These are phyloP conservation scores for Drosophila pectinifera DNA, from an alignment of 1,140 invertebrate species.

Conservation along the genomic window DNA sequence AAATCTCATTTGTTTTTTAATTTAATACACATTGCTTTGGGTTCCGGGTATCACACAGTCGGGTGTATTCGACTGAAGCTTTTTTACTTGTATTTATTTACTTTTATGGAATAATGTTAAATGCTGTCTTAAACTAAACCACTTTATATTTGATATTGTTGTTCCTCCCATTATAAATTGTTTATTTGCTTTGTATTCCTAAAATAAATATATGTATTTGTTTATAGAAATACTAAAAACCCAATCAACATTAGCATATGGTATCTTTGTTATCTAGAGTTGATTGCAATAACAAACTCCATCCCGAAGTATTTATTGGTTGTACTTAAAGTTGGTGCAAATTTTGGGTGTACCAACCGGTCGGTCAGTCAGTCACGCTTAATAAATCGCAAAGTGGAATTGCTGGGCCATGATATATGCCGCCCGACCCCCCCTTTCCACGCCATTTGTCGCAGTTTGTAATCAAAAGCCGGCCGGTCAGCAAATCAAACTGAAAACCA, in stretches of 20 bases:
- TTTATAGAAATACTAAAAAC: not conserved
- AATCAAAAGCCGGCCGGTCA: constrained; percentile 80
- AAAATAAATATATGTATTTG: not conserved
- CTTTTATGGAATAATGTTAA: too few species aligned
- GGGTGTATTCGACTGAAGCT: too few species aligned
- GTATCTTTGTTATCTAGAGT: not conserved
- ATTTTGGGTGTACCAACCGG: constrained; percentile 69
- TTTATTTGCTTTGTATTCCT: not conserved
- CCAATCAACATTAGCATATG: constrained; percentile 4
- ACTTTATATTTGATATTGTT: not conserved
- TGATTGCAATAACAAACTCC: constrained; percentile 29
- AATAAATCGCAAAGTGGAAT: constrained; percentile 78
- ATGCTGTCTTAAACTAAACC: not conserved
- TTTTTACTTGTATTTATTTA: too few species aligned
- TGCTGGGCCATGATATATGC: constrained; percentile 59
- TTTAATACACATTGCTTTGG: too few species aligned
- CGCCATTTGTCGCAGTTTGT: constrained; percentile 39
- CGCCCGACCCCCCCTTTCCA: not conserved
- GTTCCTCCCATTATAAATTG: not conserved
- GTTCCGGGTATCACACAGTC: too few species aligned
- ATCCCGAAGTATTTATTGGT: constrained; percentile 37
- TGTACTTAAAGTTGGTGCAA: constrained; percentile 48
- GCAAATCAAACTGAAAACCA: constrained; percentile 30
- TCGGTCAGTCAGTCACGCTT: constrained; percentile 80
- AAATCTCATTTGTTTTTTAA: too few species aligned